phyloP scores from a whole-genome alignment of 2,113 vertebrate species.

The Tyrannus savana region DNA sequence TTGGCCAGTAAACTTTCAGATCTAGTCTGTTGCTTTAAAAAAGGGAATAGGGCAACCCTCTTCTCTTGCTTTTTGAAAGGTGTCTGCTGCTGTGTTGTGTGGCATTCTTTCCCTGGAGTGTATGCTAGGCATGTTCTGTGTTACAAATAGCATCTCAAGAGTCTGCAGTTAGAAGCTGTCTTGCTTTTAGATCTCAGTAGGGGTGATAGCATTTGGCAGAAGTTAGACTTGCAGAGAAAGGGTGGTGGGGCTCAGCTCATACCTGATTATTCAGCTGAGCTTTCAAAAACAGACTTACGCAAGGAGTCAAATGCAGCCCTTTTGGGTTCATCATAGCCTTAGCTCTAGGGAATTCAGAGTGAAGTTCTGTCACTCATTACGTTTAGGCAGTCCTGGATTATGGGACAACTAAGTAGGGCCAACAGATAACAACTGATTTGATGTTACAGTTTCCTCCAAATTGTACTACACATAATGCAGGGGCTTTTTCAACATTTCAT shows the following conservation, averaged over 20 bases:
- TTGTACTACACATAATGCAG: not conserved
- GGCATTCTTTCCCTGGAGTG: not conserved
- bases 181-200: not conserved
- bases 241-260: not conserved
- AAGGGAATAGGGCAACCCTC: not conserved
- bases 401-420: not conserved
- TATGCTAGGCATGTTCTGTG: not conserved
- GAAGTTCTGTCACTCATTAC: not conserved
- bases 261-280: not conserved
- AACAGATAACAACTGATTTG: not conserved
- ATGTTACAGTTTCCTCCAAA: not conserved
- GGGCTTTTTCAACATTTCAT: not conserved
- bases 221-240: not conserved
- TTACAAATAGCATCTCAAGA: not conserved
- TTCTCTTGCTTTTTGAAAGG: not conserved
- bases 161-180: not conserved
- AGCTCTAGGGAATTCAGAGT: not conserved
- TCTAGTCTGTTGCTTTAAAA: not conserved
- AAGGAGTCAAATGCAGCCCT: not conserved
- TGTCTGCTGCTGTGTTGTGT: not conserved
- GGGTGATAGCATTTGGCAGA: not conserved
- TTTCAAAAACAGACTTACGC: not conserved
- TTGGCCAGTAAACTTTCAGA: not conserved
- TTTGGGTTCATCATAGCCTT: not conserved
- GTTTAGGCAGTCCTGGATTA: not conserved